These are phyloP conservation scores for Embidobia sp. DNA, from an alignment of 2,888 invertebrate species.

Conservation along the genomic window DNA sequence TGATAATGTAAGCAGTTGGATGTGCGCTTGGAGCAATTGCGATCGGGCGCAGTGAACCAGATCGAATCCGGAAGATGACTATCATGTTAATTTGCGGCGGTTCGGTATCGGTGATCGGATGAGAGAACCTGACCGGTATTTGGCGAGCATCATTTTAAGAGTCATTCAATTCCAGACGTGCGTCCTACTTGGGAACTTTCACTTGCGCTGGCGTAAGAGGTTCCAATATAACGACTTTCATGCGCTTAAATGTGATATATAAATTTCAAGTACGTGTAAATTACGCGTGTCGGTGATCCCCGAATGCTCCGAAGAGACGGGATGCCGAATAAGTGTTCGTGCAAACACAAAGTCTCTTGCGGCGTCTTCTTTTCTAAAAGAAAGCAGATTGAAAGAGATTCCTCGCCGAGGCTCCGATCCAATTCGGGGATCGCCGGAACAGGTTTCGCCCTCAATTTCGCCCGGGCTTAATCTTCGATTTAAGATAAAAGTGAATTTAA, in stretches of 20 bases:
- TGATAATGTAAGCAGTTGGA: no score
- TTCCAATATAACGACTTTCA: slow-evolving; percentile 72
- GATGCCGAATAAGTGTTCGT: slow-evolving; percentile 56
- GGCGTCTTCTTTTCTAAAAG: slow-evolving; percentile 51
- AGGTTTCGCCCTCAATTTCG: slow-evolving; percentile 4
- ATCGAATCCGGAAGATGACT: slow-evolving; percentile 45
- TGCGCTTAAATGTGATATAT: slow-evolving; percentile 64
- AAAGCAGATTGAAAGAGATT: slow-evolving; percentile 52
- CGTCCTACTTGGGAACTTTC: slow-evolving; percentile 81
- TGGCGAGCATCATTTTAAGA: slow-evolving; percentile 75
- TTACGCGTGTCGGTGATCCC: slow-evolving; percentile 50
- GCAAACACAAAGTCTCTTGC: slow-evolving; percentile 38
- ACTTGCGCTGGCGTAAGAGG: slow-evolving; percentile 80
- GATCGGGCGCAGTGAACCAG: slow-evolving; percentile 14
- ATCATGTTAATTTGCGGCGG: slow-evolving; percentile 36
- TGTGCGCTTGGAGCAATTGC: no score
- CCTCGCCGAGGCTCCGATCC: not conserved
- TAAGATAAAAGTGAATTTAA: slow-evolving; percentile 23
- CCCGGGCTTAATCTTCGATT: not conserved
- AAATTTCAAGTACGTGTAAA: slow-evolving; percentile 65
- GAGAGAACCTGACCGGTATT: slow-evolving; percentile 72
- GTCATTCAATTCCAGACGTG: slow-evolving; percentile 72
- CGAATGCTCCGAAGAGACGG: slow-evolving; percentile 33
- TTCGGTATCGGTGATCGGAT: slow-evolving; percentile 50
- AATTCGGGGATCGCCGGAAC: slow-evolving; percentile 12